A percentile compares a stretch with the other conserved stretches of the same genome.
Conservation (phyloP, 2,888 invertebrate genomes). For the Agrotis ipsilon region DNA sequence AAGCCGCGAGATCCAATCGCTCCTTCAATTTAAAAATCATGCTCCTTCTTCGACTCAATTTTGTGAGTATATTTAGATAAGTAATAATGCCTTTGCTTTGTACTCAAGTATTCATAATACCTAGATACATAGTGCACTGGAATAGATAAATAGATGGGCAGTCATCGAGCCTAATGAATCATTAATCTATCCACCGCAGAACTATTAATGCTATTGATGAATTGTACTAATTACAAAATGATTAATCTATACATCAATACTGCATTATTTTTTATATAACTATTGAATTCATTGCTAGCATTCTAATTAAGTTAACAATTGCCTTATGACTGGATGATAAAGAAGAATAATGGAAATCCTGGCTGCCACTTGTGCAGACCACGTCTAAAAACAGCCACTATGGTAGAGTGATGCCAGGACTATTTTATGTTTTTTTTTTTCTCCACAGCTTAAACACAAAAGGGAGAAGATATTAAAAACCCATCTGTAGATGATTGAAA, state of each 20-base stretch:
- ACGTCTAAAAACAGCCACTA: too few relatives aligned
- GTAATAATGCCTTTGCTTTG: constrained; percentile 29
- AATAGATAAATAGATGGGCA: constrained; percentile 9
- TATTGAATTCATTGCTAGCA: background rate
- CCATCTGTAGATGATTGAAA: too few relatives aligned
- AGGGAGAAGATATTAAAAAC: too few relatives aligned
- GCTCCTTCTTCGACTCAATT: constrained; percentile 36
- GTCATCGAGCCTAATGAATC: constrained; percentile 33
- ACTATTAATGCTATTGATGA: constrained; percentile 39
- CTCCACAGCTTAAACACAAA: too few relatives aligned
- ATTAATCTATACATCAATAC: constrained; percentile 16
- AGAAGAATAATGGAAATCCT: too few relatives aligned
- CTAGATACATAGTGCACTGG: constrained; percentile 15
- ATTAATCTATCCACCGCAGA: constrained; percentile 31
- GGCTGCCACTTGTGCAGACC: too few relatives aligned
- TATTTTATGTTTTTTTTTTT: too few relatives aligned
- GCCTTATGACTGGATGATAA: too few relatives aligned
- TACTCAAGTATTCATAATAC: constrained; percentile 23
- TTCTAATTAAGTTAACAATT: too few relatives aligned
- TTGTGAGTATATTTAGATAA: constrained; percentile 32
- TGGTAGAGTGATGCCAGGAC: too few relatives aligned
- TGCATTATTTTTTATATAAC: background rate
- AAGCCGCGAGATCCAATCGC: constrained; percentile 54
- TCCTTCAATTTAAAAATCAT: constrained; percentile 60
- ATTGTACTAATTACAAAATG: constrained; percentile 41